phyloP scores from a whole-genome alignment of 2,113 vertebrate species.

The Prietella phreatophila region DNA sequence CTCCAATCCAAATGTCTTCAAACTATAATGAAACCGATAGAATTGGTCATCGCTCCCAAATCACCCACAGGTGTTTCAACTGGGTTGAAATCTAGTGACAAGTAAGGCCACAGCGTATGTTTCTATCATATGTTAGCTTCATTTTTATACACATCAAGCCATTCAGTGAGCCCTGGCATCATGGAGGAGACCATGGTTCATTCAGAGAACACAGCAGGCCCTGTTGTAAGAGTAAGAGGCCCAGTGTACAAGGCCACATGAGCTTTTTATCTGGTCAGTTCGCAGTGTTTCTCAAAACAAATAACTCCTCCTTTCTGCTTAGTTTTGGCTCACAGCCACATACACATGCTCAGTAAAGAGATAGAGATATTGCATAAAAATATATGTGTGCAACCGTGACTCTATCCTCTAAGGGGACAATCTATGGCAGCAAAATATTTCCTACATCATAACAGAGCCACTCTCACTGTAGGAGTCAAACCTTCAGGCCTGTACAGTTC shows the following conservation, averaged over 20 bases:
- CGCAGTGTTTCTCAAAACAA: background rate
- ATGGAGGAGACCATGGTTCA: background rate
- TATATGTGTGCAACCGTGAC: background rate
- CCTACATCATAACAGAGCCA: constrained; percentile 10
- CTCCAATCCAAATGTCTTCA: too few relatives aligned
- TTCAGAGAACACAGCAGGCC: background rate
- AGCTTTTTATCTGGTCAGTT: background rate
- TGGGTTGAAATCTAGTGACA: background rate
- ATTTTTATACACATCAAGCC: background rate
- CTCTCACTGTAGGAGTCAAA: background rate
- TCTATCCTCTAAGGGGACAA: background rate
- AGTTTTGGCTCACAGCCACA: background rate
- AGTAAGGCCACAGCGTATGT: background rate
- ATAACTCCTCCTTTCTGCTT: background rate
- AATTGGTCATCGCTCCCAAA: background rate
- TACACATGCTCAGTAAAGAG: background rate
- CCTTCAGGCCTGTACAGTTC: background rate
- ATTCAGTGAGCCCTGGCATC: background rate
- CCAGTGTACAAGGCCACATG: background rate
- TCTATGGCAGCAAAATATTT: background rate
- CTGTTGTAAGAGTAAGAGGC: background rate
- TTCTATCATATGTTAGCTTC: background rate
- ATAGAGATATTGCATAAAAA: background rate
- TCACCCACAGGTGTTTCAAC: background rate
- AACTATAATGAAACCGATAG: too few relatives aligned